These are phyloP conservation scores for Sebastes wilsoni DNA, from an alignment of 2,797 vertebrate species.

Conservation along the genomic window DNA sequence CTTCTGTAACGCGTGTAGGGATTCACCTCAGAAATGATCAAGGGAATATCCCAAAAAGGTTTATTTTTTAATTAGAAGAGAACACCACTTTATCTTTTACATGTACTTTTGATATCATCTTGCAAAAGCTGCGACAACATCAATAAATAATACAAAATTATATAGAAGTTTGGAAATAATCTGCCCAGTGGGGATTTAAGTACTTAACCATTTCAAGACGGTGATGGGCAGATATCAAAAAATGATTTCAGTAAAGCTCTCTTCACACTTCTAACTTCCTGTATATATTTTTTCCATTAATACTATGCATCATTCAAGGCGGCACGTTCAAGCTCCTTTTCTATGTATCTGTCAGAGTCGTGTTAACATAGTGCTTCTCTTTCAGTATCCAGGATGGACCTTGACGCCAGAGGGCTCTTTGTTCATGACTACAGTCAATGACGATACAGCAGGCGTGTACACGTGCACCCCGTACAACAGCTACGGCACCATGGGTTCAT, in stretches of 20 bases:
- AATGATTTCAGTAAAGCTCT: slow-evolving; percentile 19
- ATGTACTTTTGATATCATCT: slow-evolving; percentile 1
- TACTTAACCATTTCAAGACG: slow-evolving; percentile 14
- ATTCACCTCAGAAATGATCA: background rate
- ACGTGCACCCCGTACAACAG: slow-evolving; percentile 92
- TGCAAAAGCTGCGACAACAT: background rate
- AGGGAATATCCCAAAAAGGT: background rate
- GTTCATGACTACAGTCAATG: slow-evolving; percentile 87
- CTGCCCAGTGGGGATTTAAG: slow-evolving; percentile 6
- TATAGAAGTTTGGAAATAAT: slow-evolving; percentile 24
- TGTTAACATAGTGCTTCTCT: slow-evolving; percentile 6
- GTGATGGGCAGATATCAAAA: slow-evolving; percentile 27
- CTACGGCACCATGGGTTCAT: slow-evolving; percentile 89
- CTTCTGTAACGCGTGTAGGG: background rate
- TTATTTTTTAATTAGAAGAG: background rate
- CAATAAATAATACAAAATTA: background rate
- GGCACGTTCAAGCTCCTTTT: background rate
- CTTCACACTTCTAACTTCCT: background rate
- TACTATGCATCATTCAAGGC: background rate
- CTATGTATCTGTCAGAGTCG: background rate
- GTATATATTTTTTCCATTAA: background rate
- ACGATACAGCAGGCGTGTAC: slow-evolving; percentile 88
- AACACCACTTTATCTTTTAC: background rate
- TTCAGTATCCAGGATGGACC: slow-evolving; percentile 93
- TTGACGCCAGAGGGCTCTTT: slow-evolving; percentile 84